Percentiles rank a stretch among this genome's conserved stretches.
Conservation (phyloP, 2,113 vertebrate genomes). For the Pituophis catenifer region DNA sequence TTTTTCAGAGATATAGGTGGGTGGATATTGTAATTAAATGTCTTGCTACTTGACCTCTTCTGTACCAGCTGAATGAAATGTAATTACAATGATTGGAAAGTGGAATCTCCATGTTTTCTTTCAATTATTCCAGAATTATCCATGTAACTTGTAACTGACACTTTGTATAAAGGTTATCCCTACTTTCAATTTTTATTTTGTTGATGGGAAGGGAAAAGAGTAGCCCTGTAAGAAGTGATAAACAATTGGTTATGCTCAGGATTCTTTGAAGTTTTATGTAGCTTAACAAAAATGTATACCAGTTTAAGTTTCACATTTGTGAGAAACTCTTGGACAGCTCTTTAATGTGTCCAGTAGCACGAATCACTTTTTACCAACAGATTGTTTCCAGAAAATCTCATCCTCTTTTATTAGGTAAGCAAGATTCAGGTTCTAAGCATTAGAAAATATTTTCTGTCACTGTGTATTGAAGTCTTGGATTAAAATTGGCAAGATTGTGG, state of each 20-base stretch:
- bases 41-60: slow-evolving; percentile 11
- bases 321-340: neutral
- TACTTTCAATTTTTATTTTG: neutral
- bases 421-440: neutral
- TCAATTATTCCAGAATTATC: neutral
- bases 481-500: neutral
- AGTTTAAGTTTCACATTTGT: neutral
- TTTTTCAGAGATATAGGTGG: slow-evolving; percentile 14
- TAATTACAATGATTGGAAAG: slow-evolving; percentile 33
- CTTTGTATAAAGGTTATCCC: neutral
- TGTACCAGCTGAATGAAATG: slow-evolving; percentile 2
- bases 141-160: neutral
- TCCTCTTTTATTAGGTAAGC: neutral
- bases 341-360: neutral
- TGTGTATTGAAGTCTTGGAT: neutral
- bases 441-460: neutral
- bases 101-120: slow-evolving; percentile 1
- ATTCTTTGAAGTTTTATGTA: neutral
- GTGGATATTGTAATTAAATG: slow-evolving; percentile 44
- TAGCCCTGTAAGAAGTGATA: neutral
- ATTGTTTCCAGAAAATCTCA: neutral
- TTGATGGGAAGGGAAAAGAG: neutral
- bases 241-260: neutral
- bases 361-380: neutral
- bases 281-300: neutral